A percentile compares a stretch with the other conserved stretches of the same genome.
Evolutionary conservation across 2,888 invertebrate genomes (phyloP).

Genomic region (Camponotus fellah): DNA sequence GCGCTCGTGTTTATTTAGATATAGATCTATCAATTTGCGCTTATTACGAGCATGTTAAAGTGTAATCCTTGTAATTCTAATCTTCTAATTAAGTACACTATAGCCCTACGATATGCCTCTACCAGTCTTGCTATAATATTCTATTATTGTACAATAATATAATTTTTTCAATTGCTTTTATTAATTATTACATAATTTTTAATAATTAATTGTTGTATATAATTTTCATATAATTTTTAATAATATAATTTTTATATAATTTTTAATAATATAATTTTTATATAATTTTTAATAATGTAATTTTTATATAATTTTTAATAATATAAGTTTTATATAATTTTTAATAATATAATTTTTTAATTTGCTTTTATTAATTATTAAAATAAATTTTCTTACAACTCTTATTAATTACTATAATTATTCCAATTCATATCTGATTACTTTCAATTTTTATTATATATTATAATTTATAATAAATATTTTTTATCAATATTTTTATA

Average conservation of each 20-base stretch:
- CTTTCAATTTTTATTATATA: background rate
- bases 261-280: too few species aligned
- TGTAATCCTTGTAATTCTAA: background rate
- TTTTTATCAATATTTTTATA: too few species aligned
- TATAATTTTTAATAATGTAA: too few species aligned
- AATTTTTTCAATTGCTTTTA: background rate
- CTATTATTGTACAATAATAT: background rate
- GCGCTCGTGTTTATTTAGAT: constrained; percentile 10
- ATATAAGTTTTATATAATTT: too few species aligned
- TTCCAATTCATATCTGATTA: background rate
- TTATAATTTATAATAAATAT: background rate
- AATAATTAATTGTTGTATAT: background rate
- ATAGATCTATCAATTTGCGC: constrained; percentile 5
- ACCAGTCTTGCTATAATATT: background rate
- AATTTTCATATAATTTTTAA: too few species aligned
- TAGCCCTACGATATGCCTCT: too few species aligned
- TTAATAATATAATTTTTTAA: too few species aligned
- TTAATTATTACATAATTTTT: background rate
- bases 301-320: too few species aligned
- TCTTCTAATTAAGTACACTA: background rate
- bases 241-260: too few species aligned
- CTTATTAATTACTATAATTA: background rate
- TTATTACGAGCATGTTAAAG: background rate
- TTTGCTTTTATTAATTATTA: too few species aligned
- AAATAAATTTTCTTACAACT: background rate